phyloP scores from a whole-genome alignment of 2,797 vertebrate genomes.

The Cheirogaleus major region DNA sequence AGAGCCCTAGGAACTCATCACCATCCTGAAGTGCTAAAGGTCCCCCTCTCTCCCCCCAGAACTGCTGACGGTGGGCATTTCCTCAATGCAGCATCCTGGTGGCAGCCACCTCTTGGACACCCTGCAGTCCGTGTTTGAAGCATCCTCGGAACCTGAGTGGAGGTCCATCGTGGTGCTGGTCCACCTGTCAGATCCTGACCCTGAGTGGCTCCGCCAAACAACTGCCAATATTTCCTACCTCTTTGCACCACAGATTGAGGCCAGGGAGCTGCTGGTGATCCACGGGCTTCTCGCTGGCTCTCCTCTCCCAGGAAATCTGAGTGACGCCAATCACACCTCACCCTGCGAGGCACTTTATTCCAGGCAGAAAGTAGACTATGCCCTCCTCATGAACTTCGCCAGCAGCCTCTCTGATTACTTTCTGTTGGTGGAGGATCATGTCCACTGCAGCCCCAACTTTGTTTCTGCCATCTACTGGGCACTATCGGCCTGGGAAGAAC shows the following conservation, averaged over 20 bases:
- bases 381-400: constrained; percentile 90
- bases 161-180: constrained; percentile 90
- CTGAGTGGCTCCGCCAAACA: constrained; percentile 81
- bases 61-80: constrained; percentile 89
- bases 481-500: constrained; percentile 78
- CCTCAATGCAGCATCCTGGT: constrained; percentile 83
- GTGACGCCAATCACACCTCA: constrained; percentile 86
- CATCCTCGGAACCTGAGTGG: constrained; percentile 87
- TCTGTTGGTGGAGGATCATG: constrained; percentile 92
- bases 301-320: constrained; percentile 85
- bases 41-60: constrained; percentile 80
- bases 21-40: background rate
- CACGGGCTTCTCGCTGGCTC: constrained; percentile 82
- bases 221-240: constrained; percentile 65
- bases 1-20: background rate
- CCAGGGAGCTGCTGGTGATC: constrained; percentile 88
- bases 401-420: constrained; percentile 89
- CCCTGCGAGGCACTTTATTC: constrained; percentile 90
- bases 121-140: constrained; percentile 88
- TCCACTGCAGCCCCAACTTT: constrained; percentile 87
- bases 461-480: constrained; percentile 85
- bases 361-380: constrained; percentile 93
- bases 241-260: constrained; percentile 85
- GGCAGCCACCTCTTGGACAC: constrained; percentile 88
- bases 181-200: constrained; percentile 88